These are phyloP conservation scores for Pristionchus pacificus DNA, from an alignment of 1,140 invertebrate genomes.

Conservation along the genomic window DNA sequence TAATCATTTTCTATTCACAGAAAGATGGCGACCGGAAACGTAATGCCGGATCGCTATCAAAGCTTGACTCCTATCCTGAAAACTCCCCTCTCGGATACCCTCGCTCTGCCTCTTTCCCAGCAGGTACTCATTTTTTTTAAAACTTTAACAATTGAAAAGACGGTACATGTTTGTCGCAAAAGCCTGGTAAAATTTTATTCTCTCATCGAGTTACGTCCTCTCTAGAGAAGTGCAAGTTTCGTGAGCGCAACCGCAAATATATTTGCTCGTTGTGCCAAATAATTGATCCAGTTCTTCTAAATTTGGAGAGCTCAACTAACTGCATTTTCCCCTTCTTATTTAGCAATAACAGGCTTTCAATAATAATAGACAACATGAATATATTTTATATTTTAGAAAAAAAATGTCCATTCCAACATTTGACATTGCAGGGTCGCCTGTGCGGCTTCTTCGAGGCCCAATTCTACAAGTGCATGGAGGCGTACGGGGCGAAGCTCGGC, in stretches of 20 bases:
- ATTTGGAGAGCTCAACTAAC: background rate
- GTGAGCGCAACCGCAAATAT: background rate
- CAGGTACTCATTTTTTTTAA: slow-evolving; percentile 16
- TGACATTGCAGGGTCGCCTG: slow-evolving; percentile 40
- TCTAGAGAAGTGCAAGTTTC: no score
- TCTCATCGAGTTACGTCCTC: no score
- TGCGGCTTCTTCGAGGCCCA: slow-evolving; percentile 53
- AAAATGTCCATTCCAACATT: no score
- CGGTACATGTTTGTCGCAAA: background rate
- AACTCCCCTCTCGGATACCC: slow-evolving; percentile 26
- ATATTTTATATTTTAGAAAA: no score
- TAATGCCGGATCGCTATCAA: slow-evolving; percentile 25
- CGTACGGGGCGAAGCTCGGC: slow-evolving; percentile 47
- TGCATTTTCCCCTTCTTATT: no score
- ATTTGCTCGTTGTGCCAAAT: background rate
- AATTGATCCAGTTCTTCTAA: background rate
- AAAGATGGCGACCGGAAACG: slow-evolving; percentile 33
- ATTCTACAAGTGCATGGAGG: slow-evolving; percentile 50
- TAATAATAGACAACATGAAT: no score
- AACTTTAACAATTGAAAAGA: background rate
- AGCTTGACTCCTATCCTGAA: slow-evolving; percentile 28
- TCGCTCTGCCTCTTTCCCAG: slow-evolving; percentile 27
- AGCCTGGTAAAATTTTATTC: no score
- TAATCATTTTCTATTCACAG: no score
- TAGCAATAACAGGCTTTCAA: no score